phyloP scores from a whole-genome alignment of 92 coral and sea anemone genomes.

The Porites evermanni region DNA sequence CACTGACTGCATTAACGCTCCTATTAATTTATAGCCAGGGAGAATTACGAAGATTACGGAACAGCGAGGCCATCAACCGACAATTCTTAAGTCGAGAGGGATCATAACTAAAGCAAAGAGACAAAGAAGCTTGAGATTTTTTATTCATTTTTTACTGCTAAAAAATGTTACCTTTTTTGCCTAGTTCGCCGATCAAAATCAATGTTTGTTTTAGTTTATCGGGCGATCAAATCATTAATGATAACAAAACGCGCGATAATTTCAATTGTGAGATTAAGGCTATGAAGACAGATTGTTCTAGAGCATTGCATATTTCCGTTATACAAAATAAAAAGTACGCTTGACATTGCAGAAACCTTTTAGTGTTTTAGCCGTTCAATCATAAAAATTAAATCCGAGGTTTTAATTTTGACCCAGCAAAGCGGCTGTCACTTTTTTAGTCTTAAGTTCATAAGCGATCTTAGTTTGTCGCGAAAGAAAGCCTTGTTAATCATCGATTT shows the following conservation, averaged over 20 bases:
- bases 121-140: not conserved
- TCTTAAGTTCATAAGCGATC: not conserved
- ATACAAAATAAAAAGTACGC: no score
- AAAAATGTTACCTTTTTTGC: not conserved
- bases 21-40: not conserved
- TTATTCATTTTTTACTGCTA: not conserved
- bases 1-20: not conserved
- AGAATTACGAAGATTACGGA: not conserved
- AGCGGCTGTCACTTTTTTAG: no score
- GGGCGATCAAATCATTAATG: not conserved
- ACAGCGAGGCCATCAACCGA: no score
- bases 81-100: not conserved
- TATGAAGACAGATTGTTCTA: no score
- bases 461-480: not conserved
- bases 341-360: no score
- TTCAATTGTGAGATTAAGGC: not conserved
- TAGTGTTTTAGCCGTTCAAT: no score
- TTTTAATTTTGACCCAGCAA: no score
- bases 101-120: not conserved
- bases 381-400: no score
- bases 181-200: not conserved
- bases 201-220: conserved; percentile 19
- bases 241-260: not conserved
- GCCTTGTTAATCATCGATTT: not conserved
- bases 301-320: no score